Evolutionary conservation across 2,113 vertebrate genomes (phyloP), one percentile per base, ranked within the genome.

Genomic region (Pterocles orientalis): DNA sequence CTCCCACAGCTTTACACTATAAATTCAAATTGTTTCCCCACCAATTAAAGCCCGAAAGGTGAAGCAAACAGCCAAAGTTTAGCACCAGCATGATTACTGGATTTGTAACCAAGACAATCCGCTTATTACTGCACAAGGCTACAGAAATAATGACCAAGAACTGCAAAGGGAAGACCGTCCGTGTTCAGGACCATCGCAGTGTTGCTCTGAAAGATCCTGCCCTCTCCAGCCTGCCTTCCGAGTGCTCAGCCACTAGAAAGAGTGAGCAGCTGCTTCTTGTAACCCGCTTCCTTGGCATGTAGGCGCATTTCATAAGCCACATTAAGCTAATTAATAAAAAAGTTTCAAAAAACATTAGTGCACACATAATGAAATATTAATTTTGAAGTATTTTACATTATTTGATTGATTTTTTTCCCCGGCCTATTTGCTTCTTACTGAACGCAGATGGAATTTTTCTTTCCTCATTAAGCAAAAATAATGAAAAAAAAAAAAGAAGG

Each of bases 371-470:
- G 51, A 78, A 73, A 62, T 29, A 12, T 28, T 88, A 17, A 29
- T 29, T 19, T 62, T n/a, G 9, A 50, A 21, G 14, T 21, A n/a
- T 7, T 60, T 45, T 9, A 79, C 9, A 16, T 25, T 12, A 3
- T n/a, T 47, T 34, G 25, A 54, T 20, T 29, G 19, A 68, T 95
- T 69, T 80, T 62, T 95, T 69, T 80, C 66, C 14, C 62, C 12
- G 18, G 54, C 20, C 31, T 65, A n/a, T 45, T 47, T 77, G 41
- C 43, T 66, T 45, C 64, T 64, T 75, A 60, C 70, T 29, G 34
- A 61, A 51, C 0, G 0, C 0, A 34, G 11, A 43, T 9, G 2
- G 41, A 25, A 14, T 47, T 91, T 60, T 60, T 68, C 47, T 86
- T 56, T 56, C 14, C 3, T 10, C 20, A 10, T 75, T 48, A 77